These are phyloP conservation scores for Acrobeloides nanus DNA, from an alignment of 2,888 invertebrate genomes.

Conservation along the genomic window DNA sequence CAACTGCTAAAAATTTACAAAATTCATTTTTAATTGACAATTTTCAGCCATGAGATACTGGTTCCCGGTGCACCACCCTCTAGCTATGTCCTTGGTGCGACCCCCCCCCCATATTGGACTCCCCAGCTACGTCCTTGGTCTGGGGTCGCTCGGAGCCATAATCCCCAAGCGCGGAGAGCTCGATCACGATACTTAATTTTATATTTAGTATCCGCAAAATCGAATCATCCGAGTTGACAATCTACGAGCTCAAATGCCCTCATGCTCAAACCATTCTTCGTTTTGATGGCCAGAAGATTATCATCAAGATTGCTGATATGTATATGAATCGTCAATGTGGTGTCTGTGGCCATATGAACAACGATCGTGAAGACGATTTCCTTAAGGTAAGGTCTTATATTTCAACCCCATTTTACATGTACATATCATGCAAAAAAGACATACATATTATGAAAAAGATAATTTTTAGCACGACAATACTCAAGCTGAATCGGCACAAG, in stretches of 20 bases:
- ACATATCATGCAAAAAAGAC: not conserved
- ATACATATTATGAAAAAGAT: slow-evolving; percentile 3
- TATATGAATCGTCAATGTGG: slow-evolving; percentile 41
- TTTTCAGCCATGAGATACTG: no score
- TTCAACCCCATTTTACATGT: not conserved
- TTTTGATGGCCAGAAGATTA: slow-evolving; percentile 37
- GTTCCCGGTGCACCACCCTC: no score
- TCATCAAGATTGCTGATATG: slow-evolving; percentile 26
- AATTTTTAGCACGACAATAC: slow-evolving; percentile 8
- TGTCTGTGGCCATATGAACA: slow-evolving; percentile 31
- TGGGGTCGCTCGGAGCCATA: no score
- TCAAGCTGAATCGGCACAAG: slow-evolving; percentile 8
- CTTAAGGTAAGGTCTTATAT: slow-evolving; percentile 2
- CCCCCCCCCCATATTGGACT: no score
- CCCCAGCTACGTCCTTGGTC: no score
- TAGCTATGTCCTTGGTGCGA: no score
- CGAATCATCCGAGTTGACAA: not conserved
- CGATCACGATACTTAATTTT: no score
- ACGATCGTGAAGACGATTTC: slow-evolving; percentile 3
- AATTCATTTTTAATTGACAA: no score
- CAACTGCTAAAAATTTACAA: no score
- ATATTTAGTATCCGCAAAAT: slow-evolving; percentile 16
- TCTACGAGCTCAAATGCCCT: slow-evolving; percentile 18
- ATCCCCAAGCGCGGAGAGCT: no score
- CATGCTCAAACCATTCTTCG: slow-evolving; percentile 17